Conservation (phyloP, 2,888 invertebrate genomes). For the Uloborus plumipes region DNA sequence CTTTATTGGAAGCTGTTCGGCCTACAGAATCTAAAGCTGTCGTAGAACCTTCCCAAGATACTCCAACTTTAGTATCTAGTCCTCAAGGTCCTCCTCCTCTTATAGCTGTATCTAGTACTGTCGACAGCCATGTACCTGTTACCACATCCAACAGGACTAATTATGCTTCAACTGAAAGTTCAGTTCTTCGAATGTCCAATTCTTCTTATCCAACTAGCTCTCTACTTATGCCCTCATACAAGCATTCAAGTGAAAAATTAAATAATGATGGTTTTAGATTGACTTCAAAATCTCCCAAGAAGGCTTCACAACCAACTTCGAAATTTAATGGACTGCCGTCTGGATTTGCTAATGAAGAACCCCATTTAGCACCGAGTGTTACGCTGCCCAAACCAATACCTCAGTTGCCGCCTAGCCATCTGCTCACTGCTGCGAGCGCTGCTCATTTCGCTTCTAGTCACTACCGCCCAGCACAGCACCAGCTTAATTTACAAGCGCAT, state of each 20-base stretch:
- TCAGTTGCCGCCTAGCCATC: slow-evolving; percentile 41
- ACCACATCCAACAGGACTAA: slow-evolving; percentile 23
- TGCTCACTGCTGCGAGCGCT: slow-evolving; percentile 20
- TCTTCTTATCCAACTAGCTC: slow-evolving; percentile 36
- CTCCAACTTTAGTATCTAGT: slow-evolving; percentile 31
- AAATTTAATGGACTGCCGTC: slow-evolving; percentile 46
- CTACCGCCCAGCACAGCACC: slow-evolving; percentile 53
- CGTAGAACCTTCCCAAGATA: slow-evolving; percentile 25
- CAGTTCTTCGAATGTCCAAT: slow-evolving; percentile 30
- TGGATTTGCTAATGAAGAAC: slow-evolving; percentile 39
- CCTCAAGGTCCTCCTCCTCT: slow-evolving; percentile 60
- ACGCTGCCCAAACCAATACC: slow-evolving; percentile 57
- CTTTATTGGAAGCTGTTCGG: slow-evolving; percentile 49
- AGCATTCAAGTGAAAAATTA: slow-evolving; percentile 31
- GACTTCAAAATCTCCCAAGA: slow-evolving; percentile 34
- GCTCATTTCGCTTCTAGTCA: slow-evolving; percentile 54
- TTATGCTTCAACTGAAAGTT: slow-evolving; percentile 23
- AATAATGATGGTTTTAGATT: neutral
- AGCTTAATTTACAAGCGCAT: slow-evolving; percentile 36
- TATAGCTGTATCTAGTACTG: slow-evolving; percentile 45
- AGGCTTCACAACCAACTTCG: slow-evolving; percentile 19
- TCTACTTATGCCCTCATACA: slow-evolving; percentile 32
- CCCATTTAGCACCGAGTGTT: slow-evolving; percentile 34
- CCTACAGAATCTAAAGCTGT: slow-evolving; percentile 26
- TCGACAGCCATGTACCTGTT: slow-evolving; percentile 21